Evolutionary conservation across 2,888 invertebrate genomes (phyloP).

Genomic region (Drosophila basisetae): DNA sequence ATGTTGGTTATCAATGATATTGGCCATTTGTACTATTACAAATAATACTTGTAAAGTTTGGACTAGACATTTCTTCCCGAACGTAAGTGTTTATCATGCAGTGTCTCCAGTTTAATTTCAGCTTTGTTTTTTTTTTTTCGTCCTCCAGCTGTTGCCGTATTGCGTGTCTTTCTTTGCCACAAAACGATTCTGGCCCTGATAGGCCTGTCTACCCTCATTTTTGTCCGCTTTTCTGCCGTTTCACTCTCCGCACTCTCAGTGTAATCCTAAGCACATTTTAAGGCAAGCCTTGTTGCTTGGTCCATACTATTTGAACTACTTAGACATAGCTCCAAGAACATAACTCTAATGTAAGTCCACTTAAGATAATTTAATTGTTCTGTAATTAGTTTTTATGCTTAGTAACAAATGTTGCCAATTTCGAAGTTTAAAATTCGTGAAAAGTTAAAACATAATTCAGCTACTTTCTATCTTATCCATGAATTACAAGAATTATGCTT

Average conservation of each 20-base stretch:
- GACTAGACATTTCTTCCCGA: background rate
- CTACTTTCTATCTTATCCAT: background rate
- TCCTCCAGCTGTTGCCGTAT: background rate
- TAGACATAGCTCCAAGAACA: background rate
- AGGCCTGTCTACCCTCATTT: background rate
- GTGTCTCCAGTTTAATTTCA: background rate
- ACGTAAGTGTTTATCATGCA: background rate
- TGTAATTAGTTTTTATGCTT: rapidly evolving
- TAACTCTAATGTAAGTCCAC: background rate
- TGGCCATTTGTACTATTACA: background rate
- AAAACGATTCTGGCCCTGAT: background rate
- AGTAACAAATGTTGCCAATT: background rate
- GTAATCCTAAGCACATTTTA: background rate
- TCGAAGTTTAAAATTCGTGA: background rate
- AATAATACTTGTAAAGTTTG: background rate
- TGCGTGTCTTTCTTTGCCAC: background rate
- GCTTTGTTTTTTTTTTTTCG: background rate
- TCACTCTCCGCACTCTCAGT: background rate
- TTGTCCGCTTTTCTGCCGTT: background rate
- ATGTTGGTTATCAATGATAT: background rate
- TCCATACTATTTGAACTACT: background rate
- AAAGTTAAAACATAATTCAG: background rate
- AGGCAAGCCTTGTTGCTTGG: background rate
- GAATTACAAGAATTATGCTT: constrained; percentile 36
- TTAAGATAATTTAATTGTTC: background rate